A percentile compares a stretch with the other conserved stretches of the same genome.
Evolutionary conservation across 2,797 vertebrate species (phyloP).

Genomic region (Morus bassanus): DNA sequence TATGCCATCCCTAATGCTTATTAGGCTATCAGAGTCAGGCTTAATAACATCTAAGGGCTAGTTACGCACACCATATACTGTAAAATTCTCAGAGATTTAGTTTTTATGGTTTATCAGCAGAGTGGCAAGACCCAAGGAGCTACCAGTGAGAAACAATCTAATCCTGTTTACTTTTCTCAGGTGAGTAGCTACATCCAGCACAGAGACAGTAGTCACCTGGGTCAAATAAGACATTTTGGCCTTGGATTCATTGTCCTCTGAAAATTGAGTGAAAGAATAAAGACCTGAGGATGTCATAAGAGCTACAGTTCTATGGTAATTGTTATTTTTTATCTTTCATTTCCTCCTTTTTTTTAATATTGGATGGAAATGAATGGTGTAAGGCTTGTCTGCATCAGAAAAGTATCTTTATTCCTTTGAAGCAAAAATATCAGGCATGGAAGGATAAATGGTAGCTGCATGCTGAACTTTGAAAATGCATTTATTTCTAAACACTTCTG

Average conservation of each 20-base stretch:
- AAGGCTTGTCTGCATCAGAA: background rate
- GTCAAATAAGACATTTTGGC: background rate
- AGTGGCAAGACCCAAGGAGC: background rate
- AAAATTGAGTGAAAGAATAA: background rate
- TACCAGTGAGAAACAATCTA: background rate
- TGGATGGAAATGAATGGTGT: background rate
- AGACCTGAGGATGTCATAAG: background rate
- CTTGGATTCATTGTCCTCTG: background rate
- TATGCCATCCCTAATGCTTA: background rate
- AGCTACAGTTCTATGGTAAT: background rate
- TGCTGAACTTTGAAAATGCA: background rate
- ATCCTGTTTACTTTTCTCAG: background rate
- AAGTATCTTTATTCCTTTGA: background rate
- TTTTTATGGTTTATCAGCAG: background rate
- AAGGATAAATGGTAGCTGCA: background rate
- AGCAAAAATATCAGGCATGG: background rate
- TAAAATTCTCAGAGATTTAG: background rate
- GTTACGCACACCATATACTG: background rate
- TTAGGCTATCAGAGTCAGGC: background rate
- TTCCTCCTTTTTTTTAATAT: background rate
- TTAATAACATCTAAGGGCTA: background rate
- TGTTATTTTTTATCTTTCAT: background rate
- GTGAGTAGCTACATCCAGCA: background rate
- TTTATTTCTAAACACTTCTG: background rate
- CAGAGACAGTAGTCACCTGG: too few relatives aligned